A percentile compares a stretch with the other conserved stretches of the same genome.
phyloP scores from a whole-genome alignment of 2,113 vertebrate genomes.

The Pygoscelis adeliae region DNA sequence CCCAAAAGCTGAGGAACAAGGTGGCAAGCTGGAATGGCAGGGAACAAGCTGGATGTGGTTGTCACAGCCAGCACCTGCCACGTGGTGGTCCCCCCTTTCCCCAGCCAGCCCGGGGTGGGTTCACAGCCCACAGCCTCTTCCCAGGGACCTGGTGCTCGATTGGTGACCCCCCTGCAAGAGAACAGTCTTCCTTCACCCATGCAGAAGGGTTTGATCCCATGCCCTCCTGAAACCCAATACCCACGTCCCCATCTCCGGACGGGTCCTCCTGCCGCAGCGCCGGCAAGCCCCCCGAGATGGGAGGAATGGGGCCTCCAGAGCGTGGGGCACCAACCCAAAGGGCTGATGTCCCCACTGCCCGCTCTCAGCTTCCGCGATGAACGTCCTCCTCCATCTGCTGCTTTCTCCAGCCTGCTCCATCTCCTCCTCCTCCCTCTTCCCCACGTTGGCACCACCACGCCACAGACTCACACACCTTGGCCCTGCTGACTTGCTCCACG shows the following conservation, averaged over 20 bases:
- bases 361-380: not conserved
- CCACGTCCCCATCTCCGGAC: accelerated
- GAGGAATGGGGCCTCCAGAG: not conserved
- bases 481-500: not conserved
- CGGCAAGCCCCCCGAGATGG: not conserved
- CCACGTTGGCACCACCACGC: accelerated
- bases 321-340: not conserved
- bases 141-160: accelerated
- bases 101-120: not conserved
- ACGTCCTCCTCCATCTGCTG: not conserved
- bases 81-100: not conserved
- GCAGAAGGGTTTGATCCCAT: not conserved
- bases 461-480: not conserved
- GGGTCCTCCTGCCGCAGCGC: not conserved
- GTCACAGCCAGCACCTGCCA: not conserved
- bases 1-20: not conserved
- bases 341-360: accelerated
- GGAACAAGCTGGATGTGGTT: not conserved
- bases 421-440: not conserved
- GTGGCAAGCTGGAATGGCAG: not conserved
- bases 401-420: not conserved
- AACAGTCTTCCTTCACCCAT: not conserved
- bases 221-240: not conserved
- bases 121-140: not conserved
- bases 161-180: not conserved